A percentile compares a stretch with the other conserved stretches of the same genome.
These are phyloP conservation scores for Acanthornis magna DNA, from an alignment of 2,797 vertebrate genomes.

Conservation along the genomic window DNA sequence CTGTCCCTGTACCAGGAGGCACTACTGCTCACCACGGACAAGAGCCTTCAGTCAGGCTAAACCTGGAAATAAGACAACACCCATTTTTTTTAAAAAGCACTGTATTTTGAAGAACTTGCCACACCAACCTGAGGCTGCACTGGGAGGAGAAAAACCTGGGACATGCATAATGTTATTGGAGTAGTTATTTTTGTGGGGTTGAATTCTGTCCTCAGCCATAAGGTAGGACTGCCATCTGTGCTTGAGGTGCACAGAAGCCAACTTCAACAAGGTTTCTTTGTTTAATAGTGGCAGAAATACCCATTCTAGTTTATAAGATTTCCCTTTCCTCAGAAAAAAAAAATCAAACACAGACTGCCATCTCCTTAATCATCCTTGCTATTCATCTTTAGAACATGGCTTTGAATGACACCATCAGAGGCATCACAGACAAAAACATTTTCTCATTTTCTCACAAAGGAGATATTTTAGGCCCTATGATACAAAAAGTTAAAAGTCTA, in stretches of 20 bases:
- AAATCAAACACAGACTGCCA: not conserved
- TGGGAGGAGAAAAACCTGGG: not conserved
- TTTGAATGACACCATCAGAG: conserved; percentile 22
- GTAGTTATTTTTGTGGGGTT: not conserved
- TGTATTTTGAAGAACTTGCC: not conserved
- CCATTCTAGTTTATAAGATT: not conserved
- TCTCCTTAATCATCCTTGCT: not conserved
- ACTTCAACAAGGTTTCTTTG: not conserved
- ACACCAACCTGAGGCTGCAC: not conserved
- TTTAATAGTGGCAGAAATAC: not conserved
- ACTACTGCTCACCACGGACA: not conserved
- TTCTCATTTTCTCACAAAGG: not conserved
- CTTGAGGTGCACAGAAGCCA: not conserved
- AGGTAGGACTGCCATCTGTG: not conserved
- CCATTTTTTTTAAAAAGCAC: not conserved
- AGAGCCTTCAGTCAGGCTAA: not conserved
- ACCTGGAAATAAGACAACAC: not conserved
- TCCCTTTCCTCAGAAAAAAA: not conserved
- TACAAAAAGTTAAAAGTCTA: not conserved
- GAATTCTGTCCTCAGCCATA: not conserved
- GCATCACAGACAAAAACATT: not conserved
- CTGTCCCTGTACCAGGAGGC: not conserved
- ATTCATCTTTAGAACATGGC: not conserved
- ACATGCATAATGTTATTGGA: not conserved
- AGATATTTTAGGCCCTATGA: not conserved